Percentiles rank a stretch among this genome's conserved stretches.
These are phyloP conservation scores for Oppia nitens DNA, from an alignment of 1,140 invertebrate genomes.

Conservation along the genomic window DNA sequence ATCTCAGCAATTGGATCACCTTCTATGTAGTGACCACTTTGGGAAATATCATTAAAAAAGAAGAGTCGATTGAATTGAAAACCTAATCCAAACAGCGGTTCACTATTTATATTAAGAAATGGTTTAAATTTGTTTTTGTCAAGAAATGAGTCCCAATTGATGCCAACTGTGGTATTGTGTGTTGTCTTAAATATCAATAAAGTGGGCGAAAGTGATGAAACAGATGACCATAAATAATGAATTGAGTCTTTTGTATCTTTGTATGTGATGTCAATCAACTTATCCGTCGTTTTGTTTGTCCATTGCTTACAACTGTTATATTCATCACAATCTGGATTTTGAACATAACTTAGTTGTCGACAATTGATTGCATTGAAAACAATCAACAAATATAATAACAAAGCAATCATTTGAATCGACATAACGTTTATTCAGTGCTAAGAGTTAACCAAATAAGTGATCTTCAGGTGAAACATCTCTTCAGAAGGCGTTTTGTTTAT, in stretches of 20 bases:
- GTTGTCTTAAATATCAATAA: not conserved
- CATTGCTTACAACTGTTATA: no score
- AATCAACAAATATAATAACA: no score
- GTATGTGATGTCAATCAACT: not conserved
- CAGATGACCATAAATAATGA: not conserved
- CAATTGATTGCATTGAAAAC: not conserved
- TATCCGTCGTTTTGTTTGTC: not conserved
- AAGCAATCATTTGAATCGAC: no score
- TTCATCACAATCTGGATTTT: not conserved
- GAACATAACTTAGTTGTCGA: not conserved
- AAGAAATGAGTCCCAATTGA: not conserved
- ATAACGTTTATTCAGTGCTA: no score
- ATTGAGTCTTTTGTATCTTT: not conserved
- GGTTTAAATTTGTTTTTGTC: not conserved
- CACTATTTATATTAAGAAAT: not conserved
- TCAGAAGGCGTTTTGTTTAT: no score
- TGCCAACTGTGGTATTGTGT: not conserved
- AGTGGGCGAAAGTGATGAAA: not conserved
- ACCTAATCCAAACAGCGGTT: not conserved
- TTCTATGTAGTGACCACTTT: not conserved
- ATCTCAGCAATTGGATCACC: not conserved
- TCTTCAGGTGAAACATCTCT: no score
- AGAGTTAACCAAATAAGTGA: no score
- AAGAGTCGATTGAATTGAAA: not conserved
- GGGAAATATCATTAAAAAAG: not conserved